Percentiles rank a stretch among this genome's conserved stretches.
Conservation (phyloP, 2,888 invertebrate species). For the Liodrosophila aerea region DNA sequence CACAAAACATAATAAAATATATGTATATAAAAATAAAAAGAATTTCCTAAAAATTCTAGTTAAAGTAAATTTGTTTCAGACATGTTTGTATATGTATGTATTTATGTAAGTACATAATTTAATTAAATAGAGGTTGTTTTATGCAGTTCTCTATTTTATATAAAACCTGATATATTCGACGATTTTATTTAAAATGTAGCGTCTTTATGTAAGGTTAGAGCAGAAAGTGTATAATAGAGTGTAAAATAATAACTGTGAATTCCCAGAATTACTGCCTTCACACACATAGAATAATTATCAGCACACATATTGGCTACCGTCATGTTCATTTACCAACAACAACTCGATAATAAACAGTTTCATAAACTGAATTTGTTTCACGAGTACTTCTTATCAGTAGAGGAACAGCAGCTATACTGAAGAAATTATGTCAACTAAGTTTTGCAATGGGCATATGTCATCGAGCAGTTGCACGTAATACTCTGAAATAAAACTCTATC, state of each 20-base stretch:
- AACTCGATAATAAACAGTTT: slow-evolving; percentile 21
- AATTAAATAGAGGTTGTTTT: no score
- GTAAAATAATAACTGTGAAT: slow-evolving; percentile 31
- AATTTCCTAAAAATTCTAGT: no score
- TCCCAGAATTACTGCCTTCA: slow-evolving; percentile 37
- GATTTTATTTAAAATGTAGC: no score
- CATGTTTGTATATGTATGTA: no score
- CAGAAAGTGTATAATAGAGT: no score
- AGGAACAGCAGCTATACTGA: slow-evolving; percentile 18
- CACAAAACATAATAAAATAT: no score
- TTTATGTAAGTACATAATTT: no score
- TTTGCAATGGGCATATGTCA: slow-evolving; percentile 17
- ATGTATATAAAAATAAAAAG: no score
- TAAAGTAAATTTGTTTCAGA: no score
- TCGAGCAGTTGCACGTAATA: slow-evolving; percentile 6
- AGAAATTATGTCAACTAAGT: slow-evolving; percentile 46
- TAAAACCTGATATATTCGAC: no score
- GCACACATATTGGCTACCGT: slow-evolving; percentile 25
- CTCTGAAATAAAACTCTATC: slow-evolving; percentile 17
- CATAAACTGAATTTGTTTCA: slow-evolving; percentile 18
- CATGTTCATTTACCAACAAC: slow-evolving; percentile 27
- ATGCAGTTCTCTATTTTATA: no score
- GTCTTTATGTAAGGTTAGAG: no score
- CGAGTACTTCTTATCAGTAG: slow-evolving; percentile 37
- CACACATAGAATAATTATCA: slow-evolving; percentile 25